Evolutionary conservation across 1,140 invertebrate species (phyloP), one percentile per base, ranked within the genome.

Genomic region (Bathynomus jamesi): DNA sequence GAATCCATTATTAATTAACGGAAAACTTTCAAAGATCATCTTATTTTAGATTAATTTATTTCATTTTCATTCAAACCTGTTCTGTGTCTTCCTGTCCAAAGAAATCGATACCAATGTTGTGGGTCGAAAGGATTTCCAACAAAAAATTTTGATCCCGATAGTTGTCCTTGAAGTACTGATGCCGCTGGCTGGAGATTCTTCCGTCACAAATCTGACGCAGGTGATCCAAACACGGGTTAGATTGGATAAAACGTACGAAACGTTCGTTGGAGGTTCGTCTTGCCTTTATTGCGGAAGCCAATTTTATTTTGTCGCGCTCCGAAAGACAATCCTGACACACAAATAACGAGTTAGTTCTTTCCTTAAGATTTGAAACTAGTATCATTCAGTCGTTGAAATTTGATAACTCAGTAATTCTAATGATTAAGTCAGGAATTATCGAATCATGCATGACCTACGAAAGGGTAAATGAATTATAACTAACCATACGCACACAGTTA

Each of bases 171-270:
- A 61, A 69, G 2, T 61, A 61, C 32, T 61, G 3, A 25, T 69
- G 67, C n/a, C 67, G 21, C 46, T 69, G 46, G 27, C 25, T 53
- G 3, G 21, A 29, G n/a, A 61, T 24, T 5, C 24, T 25, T 5
- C 25, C 67, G 13, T 29, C 10, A 0, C 60, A 5, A 13, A 69
- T 60, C 10, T 61, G 4, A 24, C 4, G 32, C 7, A 69, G 67
- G 53, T 69, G 67, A 10, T 69, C 53, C 2, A 69, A 2, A 17
- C 67, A 69, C 4, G 67, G 25, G 2, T 29, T 24, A 17, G 46
- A 61, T 46, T 69, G 60, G 53, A 61, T 61, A 60, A 61, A 69
- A 21, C 46, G 21, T 29, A 69, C 27, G 2, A 69, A 61, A 28
- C 53, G 67, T 61, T 69, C 53, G 53, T 69, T 69, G 32, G 11